A percentile compares a stretch with the other conserved stretches of the same genome.
Conservation (phyloP, 2,797 vertebrate genomes). For the Micrastur ruficollis region DNA sequence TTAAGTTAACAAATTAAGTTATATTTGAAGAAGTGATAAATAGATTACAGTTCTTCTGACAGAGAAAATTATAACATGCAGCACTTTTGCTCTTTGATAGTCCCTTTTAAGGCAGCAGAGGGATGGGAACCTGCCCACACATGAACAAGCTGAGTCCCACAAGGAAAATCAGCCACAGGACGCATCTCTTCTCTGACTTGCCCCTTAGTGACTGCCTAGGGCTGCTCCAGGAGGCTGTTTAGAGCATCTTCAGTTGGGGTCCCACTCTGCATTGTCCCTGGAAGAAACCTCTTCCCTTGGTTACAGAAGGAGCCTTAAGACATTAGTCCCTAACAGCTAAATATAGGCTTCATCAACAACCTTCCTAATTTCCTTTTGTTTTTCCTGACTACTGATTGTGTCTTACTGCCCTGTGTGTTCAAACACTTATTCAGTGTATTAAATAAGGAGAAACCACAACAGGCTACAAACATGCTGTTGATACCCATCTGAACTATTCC, state of each 20-base stretch:
- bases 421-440: neutral
- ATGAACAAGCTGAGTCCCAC: neutral
- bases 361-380: neutral
- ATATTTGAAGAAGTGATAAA: conserved; percentile 15
- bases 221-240: neutral
- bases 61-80: neutral
- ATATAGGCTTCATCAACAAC: neutral
- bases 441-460: neutral
- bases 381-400: neutral
- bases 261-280: neutral
- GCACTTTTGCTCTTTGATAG: neutral
- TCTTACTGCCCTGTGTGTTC: neutral
- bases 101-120: neutral
- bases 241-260: neutral
- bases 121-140: neutral
- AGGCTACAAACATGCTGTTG: neutral
- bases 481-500: neutral
- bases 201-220: neutral
- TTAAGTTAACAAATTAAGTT: neutral
- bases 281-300: neutral
- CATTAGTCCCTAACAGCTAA: neutral
- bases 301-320: neutral
- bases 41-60: conserved; percentile 8
- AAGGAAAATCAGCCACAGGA: neutral
- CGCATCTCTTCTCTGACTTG: neutral